Base-by-base conservation (phyloP, 2,888 invertebrate species). In the Lucinisca nassula region DNA sequence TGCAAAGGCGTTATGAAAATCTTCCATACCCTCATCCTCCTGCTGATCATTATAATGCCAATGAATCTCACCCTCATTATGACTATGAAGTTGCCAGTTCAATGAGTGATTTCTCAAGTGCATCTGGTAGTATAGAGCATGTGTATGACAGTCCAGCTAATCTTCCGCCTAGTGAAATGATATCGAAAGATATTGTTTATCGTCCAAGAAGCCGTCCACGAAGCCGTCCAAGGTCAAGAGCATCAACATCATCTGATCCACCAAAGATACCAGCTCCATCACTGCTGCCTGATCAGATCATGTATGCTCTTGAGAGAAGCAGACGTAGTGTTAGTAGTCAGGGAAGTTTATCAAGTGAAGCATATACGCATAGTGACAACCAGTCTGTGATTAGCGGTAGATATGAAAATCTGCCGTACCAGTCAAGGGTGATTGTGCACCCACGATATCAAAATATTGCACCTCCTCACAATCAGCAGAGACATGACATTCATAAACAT, bases 81-180 rank as follows among this genome's bases (percentile, higher is more conserved):
- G 90, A 90, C 21, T 87, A 85, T 85, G 90, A 90, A 49, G 83
- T 83, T 73, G 90, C 90, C 0, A 90, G 90, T 61, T 87, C 90
- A 27, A 90, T 90, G 90, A 90, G 90, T 82, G 90, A 90, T 55
- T 49, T 87, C 10, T 87, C 87, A 4, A 87, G 87, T 76, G 85
- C 90, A 24, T 74, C 74, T 27, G 74, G 74, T 58, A 90, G 90
- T 84, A 67, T 67, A 32, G 90, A 90, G 35, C 80, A 85, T 58
- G 79, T 86, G 14, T 81, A 61, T 21, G 90, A 90, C 70, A 75
- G 79, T 17, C 90, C 90, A 8, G 90, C 87, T 24, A 85, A 90
- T 73, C 90, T 90, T 51, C 87, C 90, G 4, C 87, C 87, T 0
- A 90, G 90, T 87, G 90, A 90, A 84, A 90, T 90, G 90, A 90